Evolutionary conservation across 2,888 invertebrate species (phyloP).

Genomic region (Ichneumoninae sp.): DNA sequence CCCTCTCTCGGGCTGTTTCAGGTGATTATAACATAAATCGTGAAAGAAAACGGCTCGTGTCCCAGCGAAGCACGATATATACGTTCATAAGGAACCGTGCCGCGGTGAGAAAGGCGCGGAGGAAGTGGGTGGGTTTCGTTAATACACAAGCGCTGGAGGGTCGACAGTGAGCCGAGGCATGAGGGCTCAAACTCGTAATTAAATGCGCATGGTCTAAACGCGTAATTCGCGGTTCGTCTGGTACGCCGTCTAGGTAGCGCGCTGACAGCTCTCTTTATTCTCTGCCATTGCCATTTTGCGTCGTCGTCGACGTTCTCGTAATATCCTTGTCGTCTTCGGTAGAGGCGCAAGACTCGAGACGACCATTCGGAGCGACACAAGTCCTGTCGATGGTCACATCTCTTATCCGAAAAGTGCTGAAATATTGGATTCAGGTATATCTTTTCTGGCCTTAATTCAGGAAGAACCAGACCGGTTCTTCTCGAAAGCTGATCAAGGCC

Average conservation of each 20-base stretch:
- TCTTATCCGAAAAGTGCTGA: not conserved
- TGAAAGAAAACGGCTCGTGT: slow-evolving; percentile 75
- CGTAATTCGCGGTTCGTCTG: slow-evolving; percentile 50
- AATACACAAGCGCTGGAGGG: slow-evolving; percentile 39
- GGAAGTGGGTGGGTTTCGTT: slow-evolving; percentile 34
- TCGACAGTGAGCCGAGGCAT: slow-evolving; percentile 59
- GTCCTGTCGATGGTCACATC: not conserved
- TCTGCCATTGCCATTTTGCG: not conserved
- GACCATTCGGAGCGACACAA: not conserved
- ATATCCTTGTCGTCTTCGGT: not conserved
- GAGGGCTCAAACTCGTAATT: slow-evolving; percentile 72
- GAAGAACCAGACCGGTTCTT: not conserved
- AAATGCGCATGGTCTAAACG: slow-evolving; percentile 73
- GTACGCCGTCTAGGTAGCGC: slow-evolving; percentile 23
- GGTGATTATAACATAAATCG: slow-evolving; percentile 81
- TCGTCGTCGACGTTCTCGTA: slow-evolving; percentile 10
- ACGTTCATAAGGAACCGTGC: slow-evolving; percentile 39
- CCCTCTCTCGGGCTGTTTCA: slow-evolving; percentile 70
- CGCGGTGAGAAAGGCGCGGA: slow-evolving; percentile 25
- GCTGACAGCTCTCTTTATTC: slow-evolving; percentile 22
- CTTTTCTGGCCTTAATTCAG: not conserved
- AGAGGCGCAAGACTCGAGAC: slow-evolving; percentile 14
- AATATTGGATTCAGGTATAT: not conserved
- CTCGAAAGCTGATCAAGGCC: slow-evolving; percentile 37
- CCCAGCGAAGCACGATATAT: not conserved